These are phyloP conservation scores for Cavia porcellus DNA, from an alignment of 2,113 vertebrate genomes.

Conservation along the genomic window DNA sequence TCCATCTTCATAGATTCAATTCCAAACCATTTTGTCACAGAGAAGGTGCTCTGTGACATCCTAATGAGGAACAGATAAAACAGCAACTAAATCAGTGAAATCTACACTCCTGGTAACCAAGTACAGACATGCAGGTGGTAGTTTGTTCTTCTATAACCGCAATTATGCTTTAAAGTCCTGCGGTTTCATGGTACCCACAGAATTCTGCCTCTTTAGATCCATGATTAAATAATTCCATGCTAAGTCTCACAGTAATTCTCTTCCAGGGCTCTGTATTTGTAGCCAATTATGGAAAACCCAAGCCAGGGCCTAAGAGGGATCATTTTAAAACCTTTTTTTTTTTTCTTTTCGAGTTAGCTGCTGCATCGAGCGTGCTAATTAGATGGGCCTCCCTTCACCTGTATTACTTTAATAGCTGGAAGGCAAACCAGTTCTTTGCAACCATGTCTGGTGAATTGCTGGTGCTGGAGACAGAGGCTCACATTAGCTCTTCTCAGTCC, in stretches of 20 bases:
- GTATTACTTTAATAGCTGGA: slow-evolving; percentile 61
- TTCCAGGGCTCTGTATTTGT: slow-evolving; percentile 84
- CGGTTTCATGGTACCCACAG: not conserved
- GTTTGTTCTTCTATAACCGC: slow-evolving; percentile 61
- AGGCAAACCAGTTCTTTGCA: not conserved
- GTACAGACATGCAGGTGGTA: not conserved
- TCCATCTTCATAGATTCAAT: not conserved
- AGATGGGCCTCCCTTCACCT: slow-evolving; percentile 76
- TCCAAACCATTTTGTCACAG: not conserved
- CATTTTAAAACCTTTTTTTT: slow-evolving; percentile 68
- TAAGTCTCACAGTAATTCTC: slow-evolving; percentile 86
- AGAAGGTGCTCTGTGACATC: not conserved
- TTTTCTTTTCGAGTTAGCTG: slow-evolving; percentile 72
- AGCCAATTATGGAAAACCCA: slow-evolving; percentile 84
- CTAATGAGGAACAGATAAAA: not conserved
- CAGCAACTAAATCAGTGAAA: not conserved
- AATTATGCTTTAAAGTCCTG: slow-evolving; percentile 62
- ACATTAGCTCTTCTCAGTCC: rapidly evolving
- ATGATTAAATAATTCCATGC: slow-evolving; percentile 81
- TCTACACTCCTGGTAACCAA: not conserved
- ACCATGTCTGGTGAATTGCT: not conserved
- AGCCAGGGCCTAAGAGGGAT: slow-evolving; percentile 77
- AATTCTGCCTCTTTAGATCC: slow-evolving; percentile 74
- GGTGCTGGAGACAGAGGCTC: not conserved
- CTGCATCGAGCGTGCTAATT: slow-evolving; percentile 5